Conservation (phyloP, 2,797 vertebrate species). For the Myotis vivesi region DNA sequence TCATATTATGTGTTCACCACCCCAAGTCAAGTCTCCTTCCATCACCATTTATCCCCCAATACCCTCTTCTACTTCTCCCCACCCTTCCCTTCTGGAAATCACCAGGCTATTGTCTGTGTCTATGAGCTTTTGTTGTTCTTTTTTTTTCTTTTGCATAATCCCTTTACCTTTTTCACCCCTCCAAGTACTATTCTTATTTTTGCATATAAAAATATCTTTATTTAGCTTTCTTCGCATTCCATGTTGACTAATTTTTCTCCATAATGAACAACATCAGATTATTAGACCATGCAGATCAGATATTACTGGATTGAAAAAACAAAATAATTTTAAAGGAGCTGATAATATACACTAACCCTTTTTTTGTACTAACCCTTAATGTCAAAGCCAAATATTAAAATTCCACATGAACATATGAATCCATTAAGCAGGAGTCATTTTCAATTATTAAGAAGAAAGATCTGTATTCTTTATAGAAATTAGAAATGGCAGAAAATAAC, state of each 20-base stretch:
- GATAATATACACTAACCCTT: conserved; percentile 68
- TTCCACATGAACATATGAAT: conserved; percentile 68
- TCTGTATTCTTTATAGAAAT: conserved; percentile 71
- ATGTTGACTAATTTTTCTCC: conserved; percentile 67
- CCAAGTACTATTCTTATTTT: conserved; percentile 57
- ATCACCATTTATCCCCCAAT: background rate
- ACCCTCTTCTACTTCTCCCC: background rate
- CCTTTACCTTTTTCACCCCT: background rate
- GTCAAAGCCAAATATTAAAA: conserved; percentile 71
- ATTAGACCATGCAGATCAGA: conserved; percentile 58
- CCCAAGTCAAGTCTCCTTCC: background rate
- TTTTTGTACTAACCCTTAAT: conserved; percentile 63
- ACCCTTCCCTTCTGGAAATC: too few species aligned
- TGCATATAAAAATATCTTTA: conserved; percentile 64
- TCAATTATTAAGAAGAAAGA: conserved; percentile 75
- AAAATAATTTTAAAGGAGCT: conserved; percentile 65
- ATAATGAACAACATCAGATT: conserved; percentile 63
- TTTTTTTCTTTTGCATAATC: background rate
- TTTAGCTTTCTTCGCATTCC: conserved; percentile 55
- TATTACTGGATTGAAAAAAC: conserved; percentile 61
- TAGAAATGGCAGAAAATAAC: conserved; percentile 73
- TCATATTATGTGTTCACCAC: background rate
- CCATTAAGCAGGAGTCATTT: conserved; percentile 76
- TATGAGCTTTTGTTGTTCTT: background rate
- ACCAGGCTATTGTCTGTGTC: background rate